A percentile compares a stretch with the other conserved stretches of the same genome.
These are phyloP conservation scores for Delichon dasypus DNA, from an alignment of 2,797 vertebrate genomes.

Conservation along the genomic window DNA sequence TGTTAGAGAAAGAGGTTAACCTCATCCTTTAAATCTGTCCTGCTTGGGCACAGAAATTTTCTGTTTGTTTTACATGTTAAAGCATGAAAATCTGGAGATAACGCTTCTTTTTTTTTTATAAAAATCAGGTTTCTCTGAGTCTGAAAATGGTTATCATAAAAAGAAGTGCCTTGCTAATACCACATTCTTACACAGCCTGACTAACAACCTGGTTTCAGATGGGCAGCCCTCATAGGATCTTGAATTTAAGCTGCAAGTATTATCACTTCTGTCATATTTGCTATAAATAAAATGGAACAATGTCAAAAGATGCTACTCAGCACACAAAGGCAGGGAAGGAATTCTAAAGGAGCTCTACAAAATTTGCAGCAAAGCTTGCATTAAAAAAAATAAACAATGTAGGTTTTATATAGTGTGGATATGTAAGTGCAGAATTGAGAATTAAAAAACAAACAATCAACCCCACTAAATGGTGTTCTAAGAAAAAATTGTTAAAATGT, in stretches of 20 bases:
- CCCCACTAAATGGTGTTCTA: accelerated
- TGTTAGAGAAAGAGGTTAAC: not conserved
- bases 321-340: not conserved
- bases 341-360: conserved; percentile 18
- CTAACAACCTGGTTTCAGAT: conserved; percentile 35
- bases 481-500: not conserved
- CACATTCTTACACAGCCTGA: conserved; percentile 20
- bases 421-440: not conserved
- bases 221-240: conserved; percentile 22
- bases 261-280: conserved; percentile 49
- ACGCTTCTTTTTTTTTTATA: not conserved
- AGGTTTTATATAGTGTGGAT: not conserved
- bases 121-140: not conserved
- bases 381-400: not conserved
- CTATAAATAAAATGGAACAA: conserved; percentile 63
- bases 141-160: not conserved
- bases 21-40: not conserved
- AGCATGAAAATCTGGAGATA: not conserved
- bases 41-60: not conserved
- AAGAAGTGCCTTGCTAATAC: not conserved
- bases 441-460: not conserved
- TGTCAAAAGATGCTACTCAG: conserved; percentile 42
- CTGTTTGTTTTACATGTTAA: not conserved
- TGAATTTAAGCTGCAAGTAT: conserved; percentile 36
- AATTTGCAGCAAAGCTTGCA: not conserved